A percentile compares a stretch with the other conserved stretches of the same genome.
phyloP scores from a whole-genome alignment of 2,113 vertebrate genomes.

The Uria aalge region DNA sequence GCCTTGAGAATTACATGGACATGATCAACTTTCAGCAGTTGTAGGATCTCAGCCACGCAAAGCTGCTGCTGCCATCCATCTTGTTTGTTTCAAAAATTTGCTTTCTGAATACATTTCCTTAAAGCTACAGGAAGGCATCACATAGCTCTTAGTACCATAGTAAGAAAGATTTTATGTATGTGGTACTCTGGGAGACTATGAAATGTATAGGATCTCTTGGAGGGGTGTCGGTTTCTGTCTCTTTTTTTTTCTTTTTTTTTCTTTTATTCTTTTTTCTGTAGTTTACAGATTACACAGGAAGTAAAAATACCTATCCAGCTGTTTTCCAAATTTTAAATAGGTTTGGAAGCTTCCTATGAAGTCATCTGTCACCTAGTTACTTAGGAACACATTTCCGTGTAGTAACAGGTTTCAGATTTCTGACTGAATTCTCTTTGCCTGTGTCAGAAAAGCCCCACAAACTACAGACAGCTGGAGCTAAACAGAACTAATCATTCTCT shows the following conservation, averaged over 20 bases:
- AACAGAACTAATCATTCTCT: background rate
- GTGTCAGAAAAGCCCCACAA: conserved; percentile 45
- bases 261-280: background rate
- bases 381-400: background rate
- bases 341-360: conserved; percentile 15
- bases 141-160: background rate
- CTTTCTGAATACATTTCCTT: background rate
- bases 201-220: background rate
- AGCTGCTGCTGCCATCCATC: background rate
- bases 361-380: conserved; percentile 33
- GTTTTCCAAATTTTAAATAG: conserved; percentile 1
- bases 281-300: background rate
- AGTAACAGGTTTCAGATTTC: conserved; percentile 75
- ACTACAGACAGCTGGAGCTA: conserved; percentile 51
- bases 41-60: background rate
- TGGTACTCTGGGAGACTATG: background rate
- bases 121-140: background rate
- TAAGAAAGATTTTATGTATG: background rate
- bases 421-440: conserved; percentile 59
- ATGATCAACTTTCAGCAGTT: background rate
- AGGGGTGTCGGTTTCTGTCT: background rate
- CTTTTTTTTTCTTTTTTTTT: no score
- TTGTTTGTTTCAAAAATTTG: background rate
- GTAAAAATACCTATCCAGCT: background rate
- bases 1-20: background rate